Evolutionary conservation across 2,888 invertebrate genomes (phyloP).

Genomic region (Hofmannophila pseudospretella): DNA sequence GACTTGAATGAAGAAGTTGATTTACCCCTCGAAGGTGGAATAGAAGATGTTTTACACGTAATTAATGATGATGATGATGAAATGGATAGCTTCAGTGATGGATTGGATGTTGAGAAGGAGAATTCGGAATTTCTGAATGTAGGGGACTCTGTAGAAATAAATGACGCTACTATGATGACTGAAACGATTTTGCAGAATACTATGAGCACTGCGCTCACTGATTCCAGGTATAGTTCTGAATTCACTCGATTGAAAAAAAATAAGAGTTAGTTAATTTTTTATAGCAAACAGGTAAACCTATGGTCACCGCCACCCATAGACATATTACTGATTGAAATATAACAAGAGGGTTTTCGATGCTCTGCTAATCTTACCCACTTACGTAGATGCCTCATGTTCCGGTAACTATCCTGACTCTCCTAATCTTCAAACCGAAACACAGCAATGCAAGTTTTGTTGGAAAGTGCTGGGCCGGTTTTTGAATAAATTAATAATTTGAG

Average conservation of each 20-base stretch:
- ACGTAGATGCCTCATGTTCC: too few relatives aligned
- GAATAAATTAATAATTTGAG: too few relatives aligned
- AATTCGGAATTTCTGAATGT: not conserved
- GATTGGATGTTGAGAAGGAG: slow-evolving; percentile 28
- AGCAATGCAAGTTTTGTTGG: too few relatives aligned
- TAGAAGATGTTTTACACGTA: slow-evolving; percentile 30
- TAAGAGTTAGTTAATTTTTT: too few relatives aligned
- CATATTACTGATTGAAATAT: too few relatives aligned
- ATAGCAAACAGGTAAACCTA: too few relatives aligned
- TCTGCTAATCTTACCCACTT: too few relatives aligned
- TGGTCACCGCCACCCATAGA: too few relatives aligned
- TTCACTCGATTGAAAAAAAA: slow-evolving; percentile 5
- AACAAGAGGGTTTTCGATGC: too few relatives aligned
- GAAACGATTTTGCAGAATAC: not conserved
- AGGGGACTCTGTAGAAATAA: not conserved
- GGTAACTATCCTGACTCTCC: too few relatives aligned
- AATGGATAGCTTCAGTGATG: slow-evolving; percentile 31
- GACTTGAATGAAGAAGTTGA: not conserved
- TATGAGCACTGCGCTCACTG: slow-evolving; percentile 20
- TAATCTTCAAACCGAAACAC: too few relatives aligned
- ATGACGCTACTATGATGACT: not conserved
- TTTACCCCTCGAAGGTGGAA: slow-evolving; percentile 19
- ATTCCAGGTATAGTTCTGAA: slow-evolving; percentile 32
- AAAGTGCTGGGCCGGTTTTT: too few relatives aligned
- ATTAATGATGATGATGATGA: slow-evolving; percentile 28